Evolutionary conservation across 2,113 vertebrate species (phyloP).

Genomic region (Ophthalmolycus amberensis): DNA sequence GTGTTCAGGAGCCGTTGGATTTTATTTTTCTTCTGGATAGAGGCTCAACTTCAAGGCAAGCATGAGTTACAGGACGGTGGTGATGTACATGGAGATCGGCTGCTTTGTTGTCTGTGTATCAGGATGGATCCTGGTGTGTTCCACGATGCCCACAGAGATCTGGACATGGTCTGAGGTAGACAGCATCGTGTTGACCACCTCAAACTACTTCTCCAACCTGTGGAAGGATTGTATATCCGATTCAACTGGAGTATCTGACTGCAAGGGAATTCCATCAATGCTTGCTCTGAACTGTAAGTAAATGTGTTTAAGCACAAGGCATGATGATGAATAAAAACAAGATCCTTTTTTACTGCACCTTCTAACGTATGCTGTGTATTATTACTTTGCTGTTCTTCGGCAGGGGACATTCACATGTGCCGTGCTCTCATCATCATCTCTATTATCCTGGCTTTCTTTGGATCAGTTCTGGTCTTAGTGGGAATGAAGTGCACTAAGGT

Average conservation of each 20-base stretch:
- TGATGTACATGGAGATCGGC: slow-evolving; percentile 88
- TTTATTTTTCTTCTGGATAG: neutral
- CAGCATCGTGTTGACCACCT: slow-evolving; percentile 89
- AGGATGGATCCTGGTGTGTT: slow-evolving; percentile 93
- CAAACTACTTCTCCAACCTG: slow-evolving; percentile 94
- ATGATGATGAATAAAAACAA: neutral
- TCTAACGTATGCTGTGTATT: neutral
- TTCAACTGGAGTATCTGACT: slow-evolving; percentile 93
- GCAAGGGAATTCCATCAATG: slow-evolving; percentile 94
- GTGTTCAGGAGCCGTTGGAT: neutral
- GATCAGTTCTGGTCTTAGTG: slow-evolving; percentile 88
- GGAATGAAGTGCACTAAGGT: slow-evolving; percentile 98
- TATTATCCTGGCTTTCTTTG: slow-evolving; percentile 92
- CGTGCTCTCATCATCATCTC: slow-evolving; percentile 92
- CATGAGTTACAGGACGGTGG: slow-evolving; percentile 78
- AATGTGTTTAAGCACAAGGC: neutral
- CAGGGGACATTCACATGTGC: slow-evolving; percentile 96
- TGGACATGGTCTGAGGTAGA: slow-evolving; percentile 93
- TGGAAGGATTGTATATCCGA: slow-evolving; percentile 96
- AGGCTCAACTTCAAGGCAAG: neutral
- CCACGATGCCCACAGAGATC: slow-evolving; percentile 93
- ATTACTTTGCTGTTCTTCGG: slow-evolving; percentile 18
- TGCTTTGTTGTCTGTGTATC: slow-evolving; percentile 88
- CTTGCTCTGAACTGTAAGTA: slow-evolving; percentile 85
- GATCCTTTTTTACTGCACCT: neutral